Evolutionary conservation across 2,797 vertebrate genomes (phyloP).

Genomic region (Crocidura indochinensis): DNA sequence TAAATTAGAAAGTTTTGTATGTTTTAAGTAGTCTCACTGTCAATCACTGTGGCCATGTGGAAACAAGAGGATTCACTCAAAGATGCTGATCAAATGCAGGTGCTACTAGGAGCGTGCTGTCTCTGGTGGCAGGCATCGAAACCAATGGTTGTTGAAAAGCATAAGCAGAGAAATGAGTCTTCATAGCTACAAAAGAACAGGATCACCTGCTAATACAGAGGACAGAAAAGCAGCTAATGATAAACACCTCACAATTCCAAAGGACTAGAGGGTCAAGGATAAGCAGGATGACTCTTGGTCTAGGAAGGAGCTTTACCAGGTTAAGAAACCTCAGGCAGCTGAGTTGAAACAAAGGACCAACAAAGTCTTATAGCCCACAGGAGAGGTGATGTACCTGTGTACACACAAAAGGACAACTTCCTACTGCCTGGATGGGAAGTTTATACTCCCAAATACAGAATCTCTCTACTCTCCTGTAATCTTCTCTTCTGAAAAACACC

Average conservation of each 20-base stretch:
- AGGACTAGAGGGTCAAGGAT: background rate
- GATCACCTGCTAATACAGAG: background rate
- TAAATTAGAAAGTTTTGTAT: constrained; percentile 75
- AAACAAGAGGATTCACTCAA: constrained; percentile 30
- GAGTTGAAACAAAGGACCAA: constrained; percentile 32
- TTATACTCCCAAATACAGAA: background rate
- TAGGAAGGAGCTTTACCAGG: constrained; percentile 24
- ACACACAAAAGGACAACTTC: constrained; percentile 12
- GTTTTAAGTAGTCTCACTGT: constrained; percentile 67
- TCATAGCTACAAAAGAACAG: background rate
- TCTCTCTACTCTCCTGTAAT: background rate
- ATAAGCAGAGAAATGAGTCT: constrained; percentile 30
- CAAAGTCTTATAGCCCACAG: background rate
- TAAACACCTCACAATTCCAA: background rate
- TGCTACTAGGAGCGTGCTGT: constrained; percentile 31
- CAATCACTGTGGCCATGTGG: constrained; percentile 12
- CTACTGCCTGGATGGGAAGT: constrained; percentile 6
- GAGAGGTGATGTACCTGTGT: constrained; percentile 1
- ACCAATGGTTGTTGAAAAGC: background rate
- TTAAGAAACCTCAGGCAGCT: constrained; percentile 6
- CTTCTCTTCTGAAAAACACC: background rate
- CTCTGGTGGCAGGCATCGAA: constrained; percentile 9
- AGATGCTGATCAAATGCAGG: background rate
- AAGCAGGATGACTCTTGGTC: background rate
- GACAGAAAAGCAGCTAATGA: background rate